Percentiles rank a stretch among this genome's conserved stretches.
Conservation (phyloP, 2,113 vertebrate species). For the Salvelinus alpinus region DNA sequence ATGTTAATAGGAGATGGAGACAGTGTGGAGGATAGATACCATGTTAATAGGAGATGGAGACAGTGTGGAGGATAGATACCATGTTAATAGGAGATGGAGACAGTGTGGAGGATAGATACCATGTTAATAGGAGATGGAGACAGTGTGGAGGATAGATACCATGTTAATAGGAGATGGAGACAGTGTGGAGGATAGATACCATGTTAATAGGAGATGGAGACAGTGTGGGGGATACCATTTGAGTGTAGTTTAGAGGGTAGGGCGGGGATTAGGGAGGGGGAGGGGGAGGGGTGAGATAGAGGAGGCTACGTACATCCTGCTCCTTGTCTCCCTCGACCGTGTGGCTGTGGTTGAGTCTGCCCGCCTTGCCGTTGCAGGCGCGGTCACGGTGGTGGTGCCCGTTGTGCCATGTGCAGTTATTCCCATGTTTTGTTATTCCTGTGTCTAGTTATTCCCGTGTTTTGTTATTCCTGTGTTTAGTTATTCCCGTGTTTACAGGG, state of each 20-base stretch:
- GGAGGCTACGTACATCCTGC: constrained; percentile 91
- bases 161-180: too few relatives aligned
- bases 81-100: too few relatives aligned
- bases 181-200: too few relatives aligned
- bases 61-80: too few relatives aligned
- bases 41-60: too few relatives aligned
- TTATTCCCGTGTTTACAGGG: constrained; percentile 27
- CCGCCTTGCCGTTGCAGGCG: constrained; percentile 83
- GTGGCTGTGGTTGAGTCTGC: constrained; percentile 70
- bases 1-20: too few relatives aligned
- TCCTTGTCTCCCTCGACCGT: constrained; percentile 73
- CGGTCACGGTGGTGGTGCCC: constrained; percentile 77
- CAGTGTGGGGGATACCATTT: too few relatives aligned
- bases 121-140: too few relatives aligned
- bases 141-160: too few relatives aligned
- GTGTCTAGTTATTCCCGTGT: constrained; percentile 1
- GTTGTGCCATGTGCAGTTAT: constrained; percentile 80
- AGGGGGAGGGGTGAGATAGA: constrained; percentile 21
- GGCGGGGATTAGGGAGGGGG: constrained; percentile 35
- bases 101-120: too few relatives aligned
- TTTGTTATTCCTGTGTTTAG: constrained; percentile 4
- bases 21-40: too few relatives aligned
- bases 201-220: too few relatives aligned
- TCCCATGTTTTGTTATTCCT: constrained; percentile 30
- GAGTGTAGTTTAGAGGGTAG: not conserved